A percentile compares a stretch with the other conserved stretches of the same genome.
phyloP scores from a whole-genome alignment of 2,113 vertebrate genomes.

The Marmota monax region DNA sequence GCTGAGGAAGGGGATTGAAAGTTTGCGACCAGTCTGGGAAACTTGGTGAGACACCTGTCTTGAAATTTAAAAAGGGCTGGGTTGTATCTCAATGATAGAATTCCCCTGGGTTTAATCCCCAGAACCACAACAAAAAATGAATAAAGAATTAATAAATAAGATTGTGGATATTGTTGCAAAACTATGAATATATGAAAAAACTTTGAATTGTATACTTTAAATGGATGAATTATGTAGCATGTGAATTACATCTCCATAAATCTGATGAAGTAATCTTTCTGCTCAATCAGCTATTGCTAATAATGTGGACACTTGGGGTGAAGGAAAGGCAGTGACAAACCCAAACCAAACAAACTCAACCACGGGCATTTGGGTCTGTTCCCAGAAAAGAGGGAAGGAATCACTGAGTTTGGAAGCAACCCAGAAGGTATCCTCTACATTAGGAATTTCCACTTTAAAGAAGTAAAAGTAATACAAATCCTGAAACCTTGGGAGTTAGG shows the following conservation, averaged over 20 bases:
- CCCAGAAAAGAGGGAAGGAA: background rate
- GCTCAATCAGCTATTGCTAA: background rate
- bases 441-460: conserved; percentile 2
- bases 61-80: no score
- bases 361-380: background rate
- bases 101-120: no score
- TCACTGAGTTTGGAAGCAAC: background rate
- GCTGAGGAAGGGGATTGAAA: no score
- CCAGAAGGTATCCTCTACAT: background rate
- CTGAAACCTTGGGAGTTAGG: background rate
- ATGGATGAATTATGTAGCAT: background rate
- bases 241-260: background rate
- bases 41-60: no score
- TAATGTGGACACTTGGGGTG: background rate
- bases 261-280: background rate
- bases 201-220: background rate
- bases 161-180: background rate
- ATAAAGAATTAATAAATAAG: background rate
- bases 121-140: no score
- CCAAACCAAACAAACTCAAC: background rate
- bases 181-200: background rate
- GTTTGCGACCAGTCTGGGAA: no score
- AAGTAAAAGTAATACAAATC: background rate
- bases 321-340: background rate
- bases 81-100: no score